Percentiles rank a stretch among this genome's conserved stretches.
These are phyloP conservation scores for Cryptotermes secundus DNA, from an alignment of 1,140 invertebrate species.

Conservation along the genomic window DNA sequence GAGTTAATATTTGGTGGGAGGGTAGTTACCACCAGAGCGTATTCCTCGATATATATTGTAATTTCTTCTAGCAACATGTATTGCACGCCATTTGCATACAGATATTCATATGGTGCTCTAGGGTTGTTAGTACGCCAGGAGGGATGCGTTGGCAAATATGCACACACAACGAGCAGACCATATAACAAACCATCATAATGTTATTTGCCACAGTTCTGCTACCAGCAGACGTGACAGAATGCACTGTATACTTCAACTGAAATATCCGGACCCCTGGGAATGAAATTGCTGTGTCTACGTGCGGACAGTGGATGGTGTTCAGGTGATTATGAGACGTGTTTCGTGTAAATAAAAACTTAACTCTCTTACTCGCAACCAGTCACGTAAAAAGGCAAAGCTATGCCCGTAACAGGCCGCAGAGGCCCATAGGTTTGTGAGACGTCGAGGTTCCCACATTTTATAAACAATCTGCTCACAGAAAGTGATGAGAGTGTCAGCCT, in stretches of 20 bases:
- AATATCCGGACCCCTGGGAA: background rate
- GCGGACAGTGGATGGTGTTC: too few species aligned
- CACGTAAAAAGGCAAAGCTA: too few species aligned
- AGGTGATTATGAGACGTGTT: too few species aligned
- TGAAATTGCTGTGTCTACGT: too few species aligned
- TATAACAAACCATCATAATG: slow-evolving; percentile 3
- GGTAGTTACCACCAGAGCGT: background rate
- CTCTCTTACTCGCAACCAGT: too few species aligned
- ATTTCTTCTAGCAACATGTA: slow-evolving; percentile 12
- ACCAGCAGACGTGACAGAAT: background rate
- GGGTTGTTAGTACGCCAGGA: background rate
- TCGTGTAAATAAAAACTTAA: too few species aligned
- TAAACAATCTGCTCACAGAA: too few species aligned
- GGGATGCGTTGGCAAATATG: background rate
- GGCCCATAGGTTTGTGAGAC: too few species aligned
- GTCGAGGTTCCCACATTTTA: too few species aligned
- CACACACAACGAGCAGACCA: background rate
- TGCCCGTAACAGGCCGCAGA: too few species aligned
- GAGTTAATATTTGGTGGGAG: slow-evolving; percentile 11
- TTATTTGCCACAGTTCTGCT: background rate
- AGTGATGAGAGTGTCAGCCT: too few species aligned
- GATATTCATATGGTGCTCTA: background rate
- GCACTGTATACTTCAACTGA: background rate
- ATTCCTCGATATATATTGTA: slow-evolving; percentile 2
- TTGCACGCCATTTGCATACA: slow-evolving; percentile 11